A percentile compares a stretch with the other conserved stretches of the same genome.
phyloP scores from a whole-genome alignment of 2,888 invertebrate species.

The Blomia tropicalis region DNA sequence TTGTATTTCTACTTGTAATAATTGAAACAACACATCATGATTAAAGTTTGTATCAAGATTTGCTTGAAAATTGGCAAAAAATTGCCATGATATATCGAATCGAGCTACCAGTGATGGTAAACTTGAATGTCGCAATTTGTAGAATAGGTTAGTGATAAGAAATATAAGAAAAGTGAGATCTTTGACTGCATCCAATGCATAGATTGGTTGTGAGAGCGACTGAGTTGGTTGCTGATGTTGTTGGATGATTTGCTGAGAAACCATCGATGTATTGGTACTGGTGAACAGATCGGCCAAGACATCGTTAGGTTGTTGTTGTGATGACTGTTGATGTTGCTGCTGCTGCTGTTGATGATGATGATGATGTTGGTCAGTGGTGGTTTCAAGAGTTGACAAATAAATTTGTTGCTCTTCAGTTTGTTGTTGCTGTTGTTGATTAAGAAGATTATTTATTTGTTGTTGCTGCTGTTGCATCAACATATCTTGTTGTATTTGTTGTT shows the following conservation, averaged over 20 bases:
- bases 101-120: background rate
- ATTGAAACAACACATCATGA: background rate
- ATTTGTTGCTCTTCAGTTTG: too few species aligned
- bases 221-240: background rate
- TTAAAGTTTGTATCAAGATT: background rate
- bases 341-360: conserved; percentile 1
- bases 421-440: too few species aligned
- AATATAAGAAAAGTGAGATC: background rate
- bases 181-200: background rate
- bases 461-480: too few species aligned
- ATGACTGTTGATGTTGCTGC: background rate
- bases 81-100: background rate
- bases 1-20: conserved; percentile 16
- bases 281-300: background rate
- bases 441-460: too few species aligned
- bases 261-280: background rate
- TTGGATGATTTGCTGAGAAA: background rate
- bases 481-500: background rate
- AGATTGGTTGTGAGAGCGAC: background rate
- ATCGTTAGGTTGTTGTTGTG: background rate
- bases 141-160: background rate
- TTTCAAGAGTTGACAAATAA: background rate
- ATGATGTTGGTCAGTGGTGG: background rate
- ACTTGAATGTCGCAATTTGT: background rate
- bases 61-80: background rate